Base-by-base conservation (phyloP, 2,888 invertebrate species). In the Philhelius pedissequus region DNA sequence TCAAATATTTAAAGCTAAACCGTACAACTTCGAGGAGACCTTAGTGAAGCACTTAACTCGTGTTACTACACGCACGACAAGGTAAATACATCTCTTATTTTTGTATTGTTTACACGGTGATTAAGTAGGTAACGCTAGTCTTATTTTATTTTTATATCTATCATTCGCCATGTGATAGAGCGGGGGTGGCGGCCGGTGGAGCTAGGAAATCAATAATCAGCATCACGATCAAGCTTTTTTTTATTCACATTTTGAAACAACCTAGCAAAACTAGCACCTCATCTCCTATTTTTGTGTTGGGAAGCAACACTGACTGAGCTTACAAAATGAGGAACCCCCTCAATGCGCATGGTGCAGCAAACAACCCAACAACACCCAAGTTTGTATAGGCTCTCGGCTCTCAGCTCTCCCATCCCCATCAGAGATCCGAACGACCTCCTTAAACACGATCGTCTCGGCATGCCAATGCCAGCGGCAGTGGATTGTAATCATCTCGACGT, bases 401-500 rank as follows among this genome's bases (percentile, higher is more conserved):
- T 48, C 48, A 3, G n/a, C 48, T 48, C 48, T 60, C 60, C 27
- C 60, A 40, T 62, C 25, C 22, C 38, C 56, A 32, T 56, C 7
- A 56, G 18, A 56, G 56, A 52, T 68, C 38, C 15, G 38, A 52
- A 15, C 9, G 68, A 68, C 35, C 50, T 68, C 52, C 66, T 58
- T 5, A 50, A 22, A 54, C 66, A 45, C 71, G 70, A 79, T 76
- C 84, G 30, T 68, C 32, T 56, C 70, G 58, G 35, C 71, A 30
- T 32, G n/a, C 38, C 58, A 1, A n/a, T 35, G 9, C 22, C 38
- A 38, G 15, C 25, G 58, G n/a, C 32, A 84, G 84, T 84, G 80
- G 56, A 84, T 80, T 45, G 45, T 50, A 66, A 80, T 76, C 79
- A 71, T 80, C 75, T 75, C 84, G 52, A 75, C 71, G 71, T 62